Conservation (phyloP, 92 coral and sea anemone genomes). For the Umimayanthus chanpuru region DNA sequence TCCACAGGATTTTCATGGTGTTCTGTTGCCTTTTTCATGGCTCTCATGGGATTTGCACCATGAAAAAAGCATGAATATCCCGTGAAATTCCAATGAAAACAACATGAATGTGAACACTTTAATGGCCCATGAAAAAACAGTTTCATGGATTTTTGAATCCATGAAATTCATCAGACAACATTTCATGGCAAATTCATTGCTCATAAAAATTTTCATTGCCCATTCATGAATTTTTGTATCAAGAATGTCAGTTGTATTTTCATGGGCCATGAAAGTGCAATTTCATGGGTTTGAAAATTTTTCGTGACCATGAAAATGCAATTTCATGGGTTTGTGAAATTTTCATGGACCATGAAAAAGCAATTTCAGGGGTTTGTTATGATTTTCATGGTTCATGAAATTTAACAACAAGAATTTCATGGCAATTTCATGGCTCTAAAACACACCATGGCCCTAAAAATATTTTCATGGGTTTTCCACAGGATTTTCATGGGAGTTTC, state of each 20-base stretch:
- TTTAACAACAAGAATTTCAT: no score
- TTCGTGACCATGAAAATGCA: neutral
- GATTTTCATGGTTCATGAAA: no score
- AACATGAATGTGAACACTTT: neutral
- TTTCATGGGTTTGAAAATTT: constrained; percentile 1
- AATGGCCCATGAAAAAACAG: constrained; percentile 25
- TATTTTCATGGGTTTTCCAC: no score
- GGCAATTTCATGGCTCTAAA: no score
- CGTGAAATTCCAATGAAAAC: no score
- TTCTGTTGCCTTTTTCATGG: neutral
- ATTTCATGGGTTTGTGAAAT: neutral
- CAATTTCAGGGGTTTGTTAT: neutral
- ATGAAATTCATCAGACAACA: constrained; percentile 24
- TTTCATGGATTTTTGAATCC: constrained; percentile 25
- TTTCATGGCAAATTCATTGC: constrained; percentile 20
- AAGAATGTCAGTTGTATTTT: neutral
- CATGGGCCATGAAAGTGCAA: constrained; percentile 1
- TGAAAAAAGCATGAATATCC: no score
- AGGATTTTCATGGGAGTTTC: no score
- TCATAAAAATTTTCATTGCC: neutral
- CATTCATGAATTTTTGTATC: neutral
- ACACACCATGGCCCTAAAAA: no score
- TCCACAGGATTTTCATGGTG: no score
- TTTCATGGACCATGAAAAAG: neutral
- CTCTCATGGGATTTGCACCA: no score